Conservation (phyloP, 2,113 vertebrate genomes). For the Oxyruncus cristatus region DNA sequence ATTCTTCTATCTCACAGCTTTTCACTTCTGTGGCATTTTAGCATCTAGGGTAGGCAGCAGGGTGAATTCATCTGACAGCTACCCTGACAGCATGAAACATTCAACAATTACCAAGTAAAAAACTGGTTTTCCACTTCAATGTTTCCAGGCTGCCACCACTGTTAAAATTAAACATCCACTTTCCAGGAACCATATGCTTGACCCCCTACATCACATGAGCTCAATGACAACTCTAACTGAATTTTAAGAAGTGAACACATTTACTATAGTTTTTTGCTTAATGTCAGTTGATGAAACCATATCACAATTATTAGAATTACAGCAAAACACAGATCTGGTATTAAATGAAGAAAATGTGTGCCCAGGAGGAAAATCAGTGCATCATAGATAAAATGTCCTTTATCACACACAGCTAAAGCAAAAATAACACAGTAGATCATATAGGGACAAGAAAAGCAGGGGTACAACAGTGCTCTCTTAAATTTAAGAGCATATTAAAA, state of each 20-base stretch:
- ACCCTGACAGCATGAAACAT: neutral
- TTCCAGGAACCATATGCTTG: neutral
- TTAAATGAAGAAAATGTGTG: neutral
- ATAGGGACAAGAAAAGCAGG: neutral
- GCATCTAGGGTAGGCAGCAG: neutral
- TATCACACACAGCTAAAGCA: neutral
- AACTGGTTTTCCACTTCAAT: neutral
- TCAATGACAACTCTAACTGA: neutral
- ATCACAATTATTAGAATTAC: neutral
- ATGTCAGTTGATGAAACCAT: neutral
- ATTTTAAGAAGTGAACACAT: neutral
- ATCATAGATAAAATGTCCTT: neutral
- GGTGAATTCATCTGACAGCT: neutral
- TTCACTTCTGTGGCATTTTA: neutral
- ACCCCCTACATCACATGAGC: accelerated
- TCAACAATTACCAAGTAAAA: neutral
- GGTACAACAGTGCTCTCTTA: neutral
- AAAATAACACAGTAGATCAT: neutral
- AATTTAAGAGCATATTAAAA: neutral
- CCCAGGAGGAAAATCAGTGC: neutral
- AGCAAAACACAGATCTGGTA: neutral
- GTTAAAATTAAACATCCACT: neutral
- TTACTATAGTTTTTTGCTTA: neutral
- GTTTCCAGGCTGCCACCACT: neutral
- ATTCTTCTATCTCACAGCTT: neutral